These are phyloP conservation scores for Labeo rohita DNA, from an alignment of 2,113 vertebrate genomes.

Conservation along the genomic window DNA sequence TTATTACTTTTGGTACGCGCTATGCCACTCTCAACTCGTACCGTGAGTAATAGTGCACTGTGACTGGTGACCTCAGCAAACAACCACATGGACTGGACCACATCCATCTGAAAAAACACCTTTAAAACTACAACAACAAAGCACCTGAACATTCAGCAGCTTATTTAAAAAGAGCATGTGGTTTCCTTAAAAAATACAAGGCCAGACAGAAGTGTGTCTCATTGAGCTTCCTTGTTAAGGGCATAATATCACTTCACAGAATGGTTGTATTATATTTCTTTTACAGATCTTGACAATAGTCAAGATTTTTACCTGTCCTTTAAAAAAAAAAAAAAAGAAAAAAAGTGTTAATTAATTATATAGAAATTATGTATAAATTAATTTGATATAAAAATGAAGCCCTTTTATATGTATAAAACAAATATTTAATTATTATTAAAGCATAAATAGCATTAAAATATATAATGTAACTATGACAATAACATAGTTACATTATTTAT, in stretches of 20 bases:
- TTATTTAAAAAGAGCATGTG: background rate
- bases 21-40: conserved; percentile 99
- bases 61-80: conserved; percentile 76
- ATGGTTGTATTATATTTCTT: background rate
- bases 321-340: too few species aligned
- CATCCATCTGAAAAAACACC: background rate
- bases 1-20: conserved; percentile 99
- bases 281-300: background rate
- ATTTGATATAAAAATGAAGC: too few species aligned
- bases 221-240: background rate
- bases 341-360: too few species aligned
- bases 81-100: background rate
- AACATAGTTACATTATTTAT: too few species aligned
- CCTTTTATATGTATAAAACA: too few species aligned
- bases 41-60: conserved; percentile 99
- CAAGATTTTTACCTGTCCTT: too few species aligned
- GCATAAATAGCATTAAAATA: too few species aligned
- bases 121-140: background rate
- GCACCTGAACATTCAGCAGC: background rate
- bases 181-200: background rate
- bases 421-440: too few species aligned
- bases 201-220: background rate
- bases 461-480: too few species aligned
- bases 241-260: background rate
- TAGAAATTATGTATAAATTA: too few species aligned